Evolutionary conservation across 1,140 invertebrate genomes (phyloP).

Genomic region (Drosophila neocordata): DNA sequence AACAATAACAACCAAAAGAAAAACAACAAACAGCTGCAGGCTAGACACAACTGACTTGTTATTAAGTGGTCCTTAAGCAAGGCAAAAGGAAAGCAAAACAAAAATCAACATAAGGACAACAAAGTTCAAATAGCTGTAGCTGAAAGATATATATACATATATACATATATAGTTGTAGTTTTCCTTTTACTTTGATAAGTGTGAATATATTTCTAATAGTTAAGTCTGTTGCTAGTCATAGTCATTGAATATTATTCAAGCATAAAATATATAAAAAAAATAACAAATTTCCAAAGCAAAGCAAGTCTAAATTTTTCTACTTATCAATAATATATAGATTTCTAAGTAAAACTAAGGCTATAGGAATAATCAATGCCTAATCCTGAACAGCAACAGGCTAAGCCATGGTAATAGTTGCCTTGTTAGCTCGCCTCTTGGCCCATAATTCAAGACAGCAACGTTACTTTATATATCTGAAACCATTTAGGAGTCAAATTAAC

Average conservation of each 20-base stretch:
- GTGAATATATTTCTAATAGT: no score
- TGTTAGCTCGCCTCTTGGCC: constrained; percentile 31
- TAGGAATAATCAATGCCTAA: not conserved
- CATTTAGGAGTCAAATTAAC: constrained; percentile 5
- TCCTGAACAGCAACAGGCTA: not conserved
- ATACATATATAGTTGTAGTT: no score
- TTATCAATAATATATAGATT: no score
- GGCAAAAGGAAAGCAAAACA: constrained; percentile 3
- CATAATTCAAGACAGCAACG: not conserved
- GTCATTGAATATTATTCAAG: no score
- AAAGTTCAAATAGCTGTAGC: not conserved
- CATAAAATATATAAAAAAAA: no score
- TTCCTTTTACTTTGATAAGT: no score
- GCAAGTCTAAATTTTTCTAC: no score
- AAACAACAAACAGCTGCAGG: constrained; percentile 48
- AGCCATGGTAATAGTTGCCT: constrained; percentile 42
- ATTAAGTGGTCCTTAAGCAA: constrained; percentile 13
- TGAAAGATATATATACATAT: no score
- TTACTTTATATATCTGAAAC: constrained; percentile 14
- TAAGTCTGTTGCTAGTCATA: no score
- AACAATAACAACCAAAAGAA: constrained; percentile 35
- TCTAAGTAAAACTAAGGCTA: not conserved
- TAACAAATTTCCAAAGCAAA: no score
- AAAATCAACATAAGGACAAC: constrained; percentile 5
- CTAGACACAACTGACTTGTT: constrained; percentile 37